A percentile compares a stretch with the other conserved stretches of the same genome.
These are phyloP conservation scores for Megaustenia siamemsis DNA, from an alignment of 2,888 invertebrate species.

Conservation along the genomic window DNA sequence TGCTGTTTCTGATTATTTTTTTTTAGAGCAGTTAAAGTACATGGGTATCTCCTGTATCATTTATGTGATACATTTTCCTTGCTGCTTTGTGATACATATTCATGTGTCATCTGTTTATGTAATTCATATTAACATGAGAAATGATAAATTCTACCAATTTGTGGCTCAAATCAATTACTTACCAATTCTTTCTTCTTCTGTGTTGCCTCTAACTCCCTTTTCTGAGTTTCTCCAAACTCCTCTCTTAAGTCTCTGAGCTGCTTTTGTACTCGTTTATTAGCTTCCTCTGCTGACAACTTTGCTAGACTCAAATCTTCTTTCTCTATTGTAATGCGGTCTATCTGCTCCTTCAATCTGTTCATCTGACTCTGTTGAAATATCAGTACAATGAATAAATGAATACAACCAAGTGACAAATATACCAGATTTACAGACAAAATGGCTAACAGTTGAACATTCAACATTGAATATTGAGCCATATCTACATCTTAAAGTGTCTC, in stretches of 20 bases:
- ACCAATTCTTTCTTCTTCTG: constrained; percentile 88
- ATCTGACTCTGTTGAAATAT: constrained; percentile 82
- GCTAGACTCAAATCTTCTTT: constrained; percentile 78
- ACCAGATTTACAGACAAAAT: not conserved
- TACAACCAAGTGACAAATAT: not conserved
- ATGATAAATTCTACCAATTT: too few relatives aligned
- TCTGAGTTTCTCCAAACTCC: constrained; percentile 86
- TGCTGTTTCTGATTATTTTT: too few relatives aligned
- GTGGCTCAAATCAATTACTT: constrained; percentile 26
- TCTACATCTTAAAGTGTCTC: too few relatives aligned
- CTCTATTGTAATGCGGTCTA: constrained; percentile 88
- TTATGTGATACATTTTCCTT: too few relatives aligned
- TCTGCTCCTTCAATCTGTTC: constrained; percentile 86
- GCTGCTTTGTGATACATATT: too few relatives aligned
- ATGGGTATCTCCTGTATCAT: too few relatives aligned
- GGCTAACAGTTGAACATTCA: too few relatives aligned
- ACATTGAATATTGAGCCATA: too few relatives aligned
- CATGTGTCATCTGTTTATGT: too few relatives aligned
- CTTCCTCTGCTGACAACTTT: constrained; percentile 89
- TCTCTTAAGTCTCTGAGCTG: constrained; percentile 87
- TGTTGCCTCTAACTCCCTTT: constrained; percentile 87
- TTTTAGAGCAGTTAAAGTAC: too few relatives aligned
- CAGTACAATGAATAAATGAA: not conserved
- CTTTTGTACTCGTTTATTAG: constrained; percentile 86
- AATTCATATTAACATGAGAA: too few relatives aligned